Conservation (phyloP, 2,888 invertebrate genomes). For the Monochamus alternatus region DNA sequence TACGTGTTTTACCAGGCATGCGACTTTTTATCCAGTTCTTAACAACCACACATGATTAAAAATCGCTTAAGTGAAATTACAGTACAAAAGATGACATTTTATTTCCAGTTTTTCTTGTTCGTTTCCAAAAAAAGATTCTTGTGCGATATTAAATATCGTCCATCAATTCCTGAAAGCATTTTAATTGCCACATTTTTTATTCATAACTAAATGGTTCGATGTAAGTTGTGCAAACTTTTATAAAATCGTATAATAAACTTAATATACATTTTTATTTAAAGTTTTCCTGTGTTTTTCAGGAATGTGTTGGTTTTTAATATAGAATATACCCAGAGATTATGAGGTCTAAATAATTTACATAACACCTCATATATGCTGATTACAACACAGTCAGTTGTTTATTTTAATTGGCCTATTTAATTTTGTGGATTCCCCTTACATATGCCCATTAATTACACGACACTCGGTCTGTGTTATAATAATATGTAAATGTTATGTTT, state of each 20-base stretch:
- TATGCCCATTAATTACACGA: slow-evolving; percentile 3
- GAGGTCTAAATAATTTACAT: neutral
- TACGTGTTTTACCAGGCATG: slow-evolving; percentile 27
- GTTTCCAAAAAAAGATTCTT: neutral
- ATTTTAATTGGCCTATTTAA: slow-evolving; percentile 24
- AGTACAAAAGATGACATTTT: slow-evolving; percentile 2
- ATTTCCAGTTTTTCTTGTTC: neutral
- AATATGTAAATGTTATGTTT: slow-evolving; percentile 23
- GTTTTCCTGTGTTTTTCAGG: too few species aligned
- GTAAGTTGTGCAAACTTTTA: too few species aligned
- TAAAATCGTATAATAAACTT: too few species aligned
- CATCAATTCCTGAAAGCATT: too few species aligned
- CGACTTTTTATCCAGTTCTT: slow-evolving; percentile 23
- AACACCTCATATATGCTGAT: neutral
- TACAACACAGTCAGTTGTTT: slow-evolving; percentile 16
- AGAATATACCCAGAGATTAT: neutral
- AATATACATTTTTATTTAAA: too few species aligned
- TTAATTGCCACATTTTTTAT: too few species aligned
- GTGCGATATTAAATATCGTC: too few species aligned
- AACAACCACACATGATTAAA: neutral
- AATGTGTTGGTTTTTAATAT: too few species aligned
- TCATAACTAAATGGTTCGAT: too few species aligned
- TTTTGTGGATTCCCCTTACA: slow-evolving; percentile 20
- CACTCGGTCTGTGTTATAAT: slow-evolving; percentile 6
- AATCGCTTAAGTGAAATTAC: slow-evolving; percentile 1